A percentile compares a stretch with the other conserved stretches of the same genome.
phyloP scores from a whole-genome alignment of 2,797 vertebrate species.

The Distichodus sexfasciatus region DNA sequence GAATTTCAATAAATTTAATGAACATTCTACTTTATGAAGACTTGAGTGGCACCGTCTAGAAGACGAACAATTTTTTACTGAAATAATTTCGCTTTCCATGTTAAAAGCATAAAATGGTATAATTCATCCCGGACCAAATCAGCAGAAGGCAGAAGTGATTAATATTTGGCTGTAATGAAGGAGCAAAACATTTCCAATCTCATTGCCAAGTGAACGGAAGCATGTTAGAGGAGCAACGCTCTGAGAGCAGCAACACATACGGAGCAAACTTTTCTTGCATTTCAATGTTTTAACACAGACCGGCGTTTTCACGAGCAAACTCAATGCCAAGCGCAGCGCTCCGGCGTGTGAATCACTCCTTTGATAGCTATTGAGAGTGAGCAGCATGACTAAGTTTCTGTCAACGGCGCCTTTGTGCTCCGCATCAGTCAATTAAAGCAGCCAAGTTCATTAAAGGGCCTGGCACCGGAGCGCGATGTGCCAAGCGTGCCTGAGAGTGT shows the following conservation, averaged over 20 bases:
- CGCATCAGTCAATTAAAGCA: constrained; percentile 44
- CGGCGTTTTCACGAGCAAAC: background rate
- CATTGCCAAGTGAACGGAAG: background rate
- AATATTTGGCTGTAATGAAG: no score
- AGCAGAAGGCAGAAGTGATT: no score
- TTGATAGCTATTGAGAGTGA: constrained; percentile 29
- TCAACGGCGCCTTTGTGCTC: constrained; percentile 36
- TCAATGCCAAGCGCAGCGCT: background rate
- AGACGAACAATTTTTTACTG: no score
- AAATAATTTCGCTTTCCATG: no score
- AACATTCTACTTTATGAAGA: no score
- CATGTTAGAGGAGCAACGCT: no score
- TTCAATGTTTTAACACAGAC: background rate
- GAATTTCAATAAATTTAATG: no score
- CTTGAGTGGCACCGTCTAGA: no score
- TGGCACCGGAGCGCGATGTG: background rate
- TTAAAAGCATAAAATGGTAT: no score
- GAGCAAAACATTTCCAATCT: no score
- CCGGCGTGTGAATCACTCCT: constrained; percentile 33
- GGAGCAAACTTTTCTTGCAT: background rate
- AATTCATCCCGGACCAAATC: no score
- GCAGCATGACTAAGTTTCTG: constrained; percentile 38
- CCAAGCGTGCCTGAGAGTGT: constrained; percentile 9
- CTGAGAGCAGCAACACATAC: background rate
- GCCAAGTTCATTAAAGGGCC: constrained; percentile 32